Evolutionary conservation across 2,113 vertebrate species (phyloP).

Genomic region (Boleophthalmus pectinirostris): DNA sequence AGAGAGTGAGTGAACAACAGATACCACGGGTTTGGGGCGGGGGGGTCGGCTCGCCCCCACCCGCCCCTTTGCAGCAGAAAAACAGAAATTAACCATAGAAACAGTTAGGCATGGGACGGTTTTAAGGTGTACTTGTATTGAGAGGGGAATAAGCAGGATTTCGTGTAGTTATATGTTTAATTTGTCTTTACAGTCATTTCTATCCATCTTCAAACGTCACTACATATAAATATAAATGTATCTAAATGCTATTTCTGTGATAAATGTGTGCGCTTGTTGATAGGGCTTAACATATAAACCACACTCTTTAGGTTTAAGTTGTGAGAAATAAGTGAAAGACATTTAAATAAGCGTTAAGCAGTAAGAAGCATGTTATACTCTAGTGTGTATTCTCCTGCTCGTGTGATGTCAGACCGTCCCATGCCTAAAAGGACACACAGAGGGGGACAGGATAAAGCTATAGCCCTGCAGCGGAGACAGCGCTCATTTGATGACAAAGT

Average conservation of each 20-base stretch:
- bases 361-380: not conserved
- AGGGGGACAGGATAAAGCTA: conserved; percentile 58
- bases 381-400: not conserved
- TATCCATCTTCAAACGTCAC: not conserved
- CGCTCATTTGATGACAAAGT: conserved; percentile 96
- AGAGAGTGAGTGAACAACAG: conserved; percentile 39
- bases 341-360: not conserved
- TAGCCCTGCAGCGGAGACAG: conserved; percentile 58
- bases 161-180: not conserved
- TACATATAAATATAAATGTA: not conserved
- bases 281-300: not conserved
- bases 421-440: conserved; percentile 7
- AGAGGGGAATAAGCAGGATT: not conserved
- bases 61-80: conserved; percentile 22
- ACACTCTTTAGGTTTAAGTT: no score
- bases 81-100: conserved; percentile 49
- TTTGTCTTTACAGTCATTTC: not conserved
- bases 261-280: not conserved
- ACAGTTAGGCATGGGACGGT: conserved; percentile 11
- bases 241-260: not conserved
- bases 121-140: not conserved
- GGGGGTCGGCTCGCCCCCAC: conserved; percentile 31
- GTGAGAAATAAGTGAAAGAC: not conserved
- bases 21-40: conserved; percentile 16
- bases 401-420: not conserved